Conservation (phyloP, 2,113 vertebrate genomes). For the Protomyctophum bolini region DNA sequence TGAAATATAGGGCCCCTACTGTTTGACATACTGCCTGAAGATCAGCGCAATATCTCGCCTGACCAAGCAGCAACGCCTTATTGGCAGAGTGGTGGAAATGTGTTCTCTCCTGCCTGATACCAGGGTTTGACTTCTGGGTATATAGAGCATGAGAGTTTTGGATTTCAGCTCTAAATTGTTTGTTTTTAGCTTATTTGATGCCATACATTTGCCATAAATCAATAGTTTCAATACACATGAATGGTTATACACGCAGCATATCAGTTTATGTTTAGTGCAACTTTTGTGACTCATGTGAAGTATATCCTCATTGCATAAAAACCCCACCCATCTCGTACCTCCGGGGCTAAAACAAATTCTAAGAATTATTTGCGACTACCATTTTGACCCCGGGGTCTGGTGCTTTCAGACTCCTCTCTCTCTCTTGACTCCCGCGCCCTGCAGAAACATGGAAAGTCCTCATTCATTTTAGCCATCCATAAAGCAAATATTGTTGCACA, state of each 20-base stretch:
- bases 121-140: no score
- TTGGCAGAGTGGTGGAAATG: no score
- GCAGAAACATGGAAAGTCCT: constrained; percentile 96
- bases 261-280: no score
- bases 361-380: constrained; percentile 49
- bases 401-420: constrained; percentile 83
- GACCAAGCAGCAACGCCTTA: no score
- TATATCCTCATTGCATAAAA: background rate
- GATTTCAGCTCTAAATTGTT: background rate
- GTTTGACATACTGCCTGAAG: no score
- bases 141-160: no score
- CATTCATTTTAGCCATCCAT: constrained; percentile 97
- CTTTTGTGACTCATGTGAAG: no score
- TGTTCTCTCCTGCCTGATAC: no score
- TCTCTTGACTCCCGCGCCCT: constrained; percentile 89
- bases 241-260: no score
- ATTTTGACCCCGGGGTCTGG: constrained; percentile 42
- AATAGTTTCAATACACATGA: background rate
- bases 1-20: no score
- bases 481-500: constrained; percentile 99
- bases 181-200: constrained; percentile 29
- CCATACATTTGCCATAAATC: constrained; percentile 4
- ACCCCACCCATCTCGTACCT: background rate
- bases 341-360: constrained; percentile 24
- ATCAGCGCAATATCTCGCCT: no score